Conservation (phyloP, 2,888 invertebrate species). For the Alviniconcha strummeri region DNA sequence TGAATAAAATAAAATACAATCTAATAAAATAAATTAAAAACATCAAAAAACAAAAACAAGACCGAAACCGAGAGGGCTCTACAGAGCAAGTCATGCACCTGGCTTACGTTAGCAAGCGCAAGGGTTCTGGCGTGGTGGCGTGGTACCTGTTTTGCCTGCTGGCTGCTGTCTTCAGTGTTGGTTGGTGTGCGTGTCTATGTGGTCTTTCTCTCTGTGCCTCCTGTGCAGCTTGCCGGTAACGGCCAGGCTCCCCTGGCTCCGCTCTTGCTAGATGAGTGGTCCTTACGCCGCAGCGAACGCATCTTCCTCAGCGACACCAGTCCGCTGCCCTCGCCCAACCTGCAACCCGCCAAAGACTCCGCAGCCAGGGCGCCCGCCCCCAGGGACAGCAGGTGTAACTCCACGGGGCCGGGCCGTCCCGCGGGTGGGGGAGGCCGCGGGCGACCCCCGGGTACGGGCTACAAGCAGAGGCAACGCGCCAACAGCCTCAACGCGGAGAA, state of each 20-base stretch:
- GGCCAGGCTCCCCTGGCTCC: conserved; percentile 77
- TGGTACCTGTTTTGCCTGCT: neutral
- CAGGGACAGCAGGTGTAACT: conserved; percentile 29
- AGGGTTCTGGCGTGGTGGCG: conserved; percentile 11
- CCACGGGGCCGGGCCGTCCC: neutral
- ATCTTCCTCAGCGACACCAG: conserved; percentile 73
- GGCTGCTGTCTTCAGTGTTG: conserved; percentile 5
- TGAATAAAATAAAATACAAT: too few relatives aligned
- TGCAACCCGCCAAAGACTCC: conserved; percentile 37
- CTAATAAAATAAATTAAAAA: neutral
- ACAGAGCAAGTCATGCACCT: neutral
- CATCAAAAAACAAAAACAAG: neutral
- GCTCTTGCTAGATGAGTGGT: conserved; percentile 69
- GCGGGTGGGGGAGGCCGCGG: conserved; percentile 15
- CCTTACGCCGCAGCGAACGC: conserved; percentile 71
- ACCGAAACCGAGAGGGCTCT: too few relatives aligned
- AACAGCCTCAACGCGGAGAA: conserved; percentile 11
- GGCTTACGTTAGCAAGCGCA: neutral
- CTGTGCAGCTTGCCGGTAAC: conserved; percentile 76
- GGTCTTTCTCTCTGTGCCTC: conserved; percentile 33
- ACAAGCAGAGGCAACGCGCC: conserved; percentile 4
- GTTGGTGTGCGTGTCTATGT: conserved; percentile 29
- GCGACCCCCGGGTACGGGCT: conserved; percentile 4
- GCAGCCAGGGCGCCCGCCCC: conserved; percentile 22
- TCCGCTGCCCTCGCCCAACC: conserved; percentile 60